Conservation (phyloP, 1,140 invertebrate genomes). For the Helicoverpa armigera region DNA sequence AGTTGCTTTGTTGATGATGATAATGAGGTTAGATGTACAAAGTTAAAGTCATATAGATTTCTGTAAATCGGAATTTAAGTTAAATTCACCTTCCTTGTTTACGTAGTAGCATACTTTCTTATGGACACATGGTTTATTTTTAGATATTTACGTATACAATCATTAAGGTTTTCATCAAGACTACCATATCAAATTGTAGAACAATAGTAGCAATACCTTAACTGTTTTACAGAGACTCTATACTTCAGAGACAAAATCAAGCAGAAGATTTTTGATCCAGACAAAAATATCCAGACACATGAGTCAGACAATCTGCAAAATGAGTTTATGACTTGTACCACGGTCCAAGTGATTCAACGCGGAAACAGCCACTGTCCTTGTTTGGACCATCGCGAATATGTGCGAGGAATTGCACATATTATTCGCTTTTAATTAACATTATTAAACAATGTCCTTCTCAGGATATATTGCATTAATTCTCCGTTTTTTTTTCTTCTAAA, state of each 20-base stretch:
- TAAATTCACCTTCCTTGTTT: no score
- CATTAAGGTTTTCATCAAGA: no score
- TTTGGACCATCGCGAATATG: slow-evolving; percentile 79
- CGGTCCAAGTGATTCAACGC: slow-evolving; percentile 75
- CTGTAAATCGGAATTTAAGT: no score
- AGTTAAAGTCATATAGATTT: no score
- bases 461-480: slow-evolving; percentile 51
- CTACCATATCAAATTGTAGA: no score
- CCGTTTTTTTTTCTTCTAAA: slow-evolving; percentile 26
- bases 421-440: slow-evolving; percentile 77
- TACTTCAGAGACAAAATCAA: no score
- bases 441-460: slow-evolving; percentile 74
- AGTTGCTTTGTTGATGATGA: no score
- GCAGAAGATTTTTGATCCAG: no score
- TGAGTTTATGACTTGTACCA: slow-evolving; percentile 52
- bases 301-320: background rate
- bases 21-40: no score
- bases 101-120: no score
- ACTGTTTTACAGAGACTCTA: background rate
- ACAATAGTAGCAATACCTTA: background rate
- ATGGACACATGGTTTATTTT: no score
- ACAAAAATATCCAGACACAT: background rate
- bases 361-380: slow-evolving; percentile 81
- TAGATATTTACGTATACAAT: no score
- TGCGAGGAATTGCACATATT: slow-evolving; percentile 73